Evolutionary conservation across 2,797 vertebrate species (phyloP), one percentile per base, ranked within the genome.

Genomic region (Spea hammondii): DNA sequence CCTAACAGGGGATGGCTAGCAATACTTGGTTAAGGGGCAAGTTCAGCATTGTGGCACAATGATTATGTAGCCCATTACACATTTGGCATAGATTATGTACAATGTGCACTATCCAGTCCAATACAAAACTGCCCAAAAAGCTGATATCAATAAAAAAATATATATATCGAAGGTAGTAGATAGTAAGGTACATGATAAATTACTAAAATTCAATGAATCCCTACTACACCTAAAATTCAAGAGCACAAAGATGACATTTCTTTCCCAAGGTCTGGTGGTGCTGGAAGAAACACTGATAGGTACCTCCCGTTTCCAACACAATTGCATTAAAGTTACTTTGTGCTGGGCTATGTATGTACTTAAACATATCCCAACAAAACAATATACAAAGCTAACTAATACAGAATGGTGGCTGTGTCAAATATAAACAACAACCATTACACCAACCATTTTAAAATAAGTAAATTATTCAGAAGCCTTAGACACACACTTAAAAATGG

Each of bases 261-360:
- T 71, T 71, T 11, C 32, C 44, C 53, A 71, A 71, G 70, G 70
- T 54, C 54, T 68, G 6, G 11, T 60, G 17, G 9, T 6, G n/a
- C 54, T 55, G 49, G 14, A 45, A 14, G 10, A 45, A 45, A 76
- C 7, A 65, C 46, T 67, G 50, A 49, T 7, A 48, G 53, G 2
- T 45, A 65, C n/a, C 64, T 70, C 9, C 68, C 10, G 46, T 57
- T 14, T 65, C 49, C 51, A 66, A 75, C 50, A 8, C 73, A 47
- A 54, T 54, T 70, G 44, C 10, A 64, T 75, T 79, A 69, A 51
- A 65, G 65, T 76, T 68, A 49, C 49, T 67, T 57, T 76, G 6
- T 5, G n/a, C 50, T 17, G 6, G 59, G 32, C 32, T 32, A 32
- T 32, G 32, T 32, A 32, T 32, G 32, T 32, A 32, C 32, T 32